Evolutionary conservation across 2,888 invertebrate genomes (phyloP).

Genomic region (Chrysolina oricalcia): DNA sequence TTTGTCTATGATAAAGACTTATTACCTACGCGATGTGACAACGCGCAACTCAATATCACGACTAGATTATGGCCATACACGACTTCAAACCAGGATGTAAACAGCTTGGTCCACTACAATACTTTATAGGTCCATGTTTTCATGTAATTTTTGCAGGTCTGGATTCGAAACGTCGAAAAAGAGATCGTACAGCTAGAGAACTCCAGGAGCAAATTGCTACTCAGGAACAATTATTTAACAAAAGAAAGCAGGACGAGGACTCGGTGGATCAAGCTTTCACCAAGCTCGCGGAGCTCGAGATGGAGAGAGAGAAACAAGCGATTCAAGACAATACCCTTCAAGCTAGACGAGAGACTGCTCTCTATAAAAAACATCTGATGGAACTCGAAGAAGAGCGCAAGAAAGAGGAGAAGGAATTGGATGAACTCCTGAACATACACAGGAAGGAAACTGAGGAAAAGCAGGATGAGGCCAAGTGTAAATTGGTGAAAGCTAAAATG

Average conservation of each 20-base stretch:
- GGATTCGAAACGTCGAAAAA: constrained; percentile 57
- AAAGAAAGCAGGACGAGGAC: constrained; percentile 65
- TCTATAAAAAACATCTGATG: constrained; percentile 64
- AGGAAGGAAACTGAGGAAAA: constrained; percentile 62
- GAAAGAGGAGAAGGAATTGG: constrained; percentile 64
- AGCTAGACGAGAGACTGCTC: constrained; percentile 62
- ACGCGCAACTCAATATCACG: too few relatives aligned
- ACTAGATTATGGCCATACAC: too few relatives aligned
- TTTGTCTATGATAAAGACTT: too few relatives aligned
- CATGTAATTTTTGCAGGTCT: constrained; percentile 44
- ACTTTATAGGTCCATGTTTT: too few relatives aligned
- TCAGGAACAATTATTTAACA: constrained; percentile 61
- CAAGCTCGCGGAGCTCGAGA: constrained; percentile 62
- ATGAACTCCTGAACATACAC: constrained; percentile 62
- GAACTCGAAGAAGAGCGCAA: constrained; percentile 64
- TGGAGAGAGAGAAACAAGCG: constrained; percentile 62
- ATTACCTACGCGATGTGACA: too few relatives aligned
- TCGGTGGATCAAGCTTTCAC: constrained; percentile 64
- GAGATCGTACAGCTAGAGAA: constrained; percentile 61
- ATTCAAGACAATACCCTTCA: constrained; percentile 55
- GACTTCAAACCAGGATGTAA: too few relatives aligned
- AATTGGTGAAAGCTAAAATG: constrained; percentile 63
- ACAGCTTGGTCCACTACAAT: too few relatives aligned
- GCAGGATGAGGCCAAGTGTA: constrained; percentile 66
- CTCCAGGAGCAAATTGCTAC: constrained; percentile 65